These are phyloP conservation scores for Planiliza haematocheilus DNA, from an alignment of 2,113 vertebrate species.

Conservation along the genomic window DNA sequence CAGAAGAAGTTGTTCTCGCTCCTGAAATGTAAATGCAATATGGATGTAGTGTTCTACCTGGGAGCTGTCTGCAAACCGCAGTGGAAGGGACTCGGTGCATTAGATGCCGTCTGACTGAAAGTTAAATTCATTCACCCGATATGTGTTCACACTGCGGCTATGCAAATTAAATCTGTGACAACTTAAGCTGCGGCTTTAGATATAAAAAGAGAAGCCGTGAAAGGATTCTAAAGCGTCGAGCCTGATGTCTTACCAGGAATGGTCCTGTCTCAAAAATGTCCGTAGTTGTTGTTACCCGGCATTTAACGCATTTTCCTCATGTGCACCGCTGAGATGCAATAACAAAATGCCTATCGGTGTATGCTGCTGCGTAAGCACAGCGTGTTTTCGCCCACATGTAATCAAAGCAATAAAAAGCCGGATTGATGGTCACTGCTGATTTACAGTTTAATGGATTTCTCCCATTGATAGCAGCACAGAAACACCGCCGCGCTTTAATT, in stretches of 20 bases:
- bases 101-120: slow-evolving; percentile 40
- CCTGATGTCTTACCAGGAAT: background rate
- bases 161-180: slow-evolving; percentile 39
- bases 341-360: background rate
- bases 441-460: background rate
- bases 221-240: background rate
- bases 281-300: background rate
- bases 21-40: slow-evolving; percentile 63
- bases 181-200: slow-evolving; percentile 14
- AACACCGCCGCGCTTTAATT: background rate
- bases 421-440: too few species aligned
- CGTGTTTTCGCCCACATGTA: background rate
- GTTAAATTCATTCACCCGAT: slow-evolving; percentile 34
- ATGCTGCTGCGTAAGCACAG: background rate
- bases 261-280: background rate
- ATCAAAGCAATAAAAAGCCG: background rate
- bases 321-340: background rate
- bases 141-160: slow-evolving; percentile 6
- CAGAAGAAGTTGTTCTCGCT: slow-evolving; percentile 34
- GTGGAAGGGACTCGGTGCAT: slow-evolving; percentile 28
- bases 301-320: background rate
- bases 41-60: slow-evolving; percentile 52
- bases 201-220: background rate
- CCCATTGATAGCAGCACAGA: background rate
- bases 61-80: slow-evolving; percentile 52